A percentile compares a stretch with the other conserved stretches of the same genome.
phyloP scores from a whole-genome alignment of 1,140 invertebrate genomes.

The Platorchestia sp. region DNA sequence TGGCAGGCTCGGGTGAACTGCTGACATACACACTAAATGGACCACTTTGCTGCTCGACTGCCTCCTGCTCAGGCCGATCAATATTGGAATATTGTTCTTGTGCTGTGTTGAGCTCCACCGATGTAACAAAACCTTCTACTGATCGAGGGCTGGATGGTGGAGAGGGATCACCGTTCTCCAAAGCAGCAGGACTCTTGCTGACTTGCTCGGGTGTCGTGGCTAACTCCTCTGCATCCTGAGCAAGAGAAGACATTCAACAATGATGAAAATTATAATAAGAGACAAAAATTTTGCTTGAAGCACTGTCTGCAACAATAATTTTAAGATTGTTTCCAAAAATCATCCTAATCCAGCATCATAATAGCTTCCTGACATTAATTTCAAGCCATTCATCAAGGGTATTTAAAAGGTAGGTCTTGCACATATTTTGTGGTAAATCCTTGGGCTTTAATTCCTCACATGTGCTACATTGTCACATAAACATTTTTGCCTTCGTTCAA shows the following conservation, averaged over 20 bases:
- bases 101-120: slow-evolving; percentile 63
- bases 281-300: too few species aligned
- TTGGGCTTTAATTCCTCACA: too few species aligned
- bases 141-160: slow-evolving; percentile 64
- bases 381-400: too few species aligned
- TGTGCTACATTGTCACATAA: too few species aligned
- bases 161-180: slow-evolving; percentile 49
- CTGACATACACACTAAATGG: slow-evolving; percentile 67
- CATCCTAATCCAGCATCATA: too few species aligned
- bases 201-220: background rate
- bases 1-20: slow-evolving; percentile 65
- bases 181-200: background rate
- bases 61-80: background rate
- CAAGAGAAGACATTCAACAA: background rate
- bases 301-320: too few species aligned
- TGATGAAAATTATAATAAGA: too few species aligned
- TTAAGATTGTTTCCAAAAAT: too few species aligned
- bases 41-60: slow-evolving; percentile 60
- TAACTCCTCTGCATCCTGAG: background rate
- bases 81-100: slow-evolving; percentile 59
- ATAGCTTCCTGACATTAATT: too few species aligned
- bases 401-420: too few species aligned
- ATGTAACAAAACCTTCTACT: slow-evolving; percentile 66
- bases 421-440: too few species aligned
- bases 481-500: too few species aligned